Evolutionary conservation across 2,797 vertebrate genomes (phyloP), one percentile per base, ranked within the genome.

Genomic region (Pseudochromis fuscus): DNA sequence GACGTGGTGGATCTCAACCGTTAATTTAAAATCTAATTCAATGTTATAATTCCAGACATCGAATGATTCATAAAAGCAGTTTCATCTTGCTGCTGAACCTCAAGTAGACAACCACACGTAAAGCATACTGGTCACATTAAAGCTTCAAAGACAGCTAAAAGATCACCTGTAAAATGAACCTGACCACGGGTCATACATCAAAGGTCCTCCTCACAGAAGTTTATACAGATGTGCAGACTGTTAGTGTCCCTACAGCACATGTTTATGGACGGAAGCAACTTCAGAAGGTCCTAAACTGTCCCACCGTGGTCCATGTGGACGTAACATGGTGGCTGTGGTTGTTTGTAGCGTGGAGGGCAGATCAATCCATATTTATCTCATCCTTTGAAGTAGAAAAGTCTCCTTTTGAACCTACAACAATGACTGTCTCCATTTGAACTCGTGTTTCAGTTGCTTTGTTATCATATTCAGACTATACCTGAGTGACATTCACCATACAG

Each of bases 231-330:
- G 78, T 78, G 60, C 10, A 13, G 56, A 59, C 67, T 55, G 61
- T 85, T 76, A 74, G 60, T 44, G 64, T 72, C 61, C 19, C 44
- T 28, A 15, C 38, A 28, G 51, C 23, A 23, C 23, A 62, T 60
- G 66, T 64, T 77, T 77, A 75, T 31, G 44, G 75, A 69, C 28
- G 16, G 77, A 81, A 79, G 79, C 60, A 44, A 83, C 84, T 86
- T 84, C 55, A 87, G 80, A 79, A 72, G 67, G 69, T 76, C 74
- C 51, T 70, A 63, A 83, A 86, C 65, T 82, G 77, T 87, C 74
- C 64, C 48, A 73, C 53, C 63, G 35, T 53, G 57, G 67, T 50
- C 74, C 64, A 67, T 56, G 72, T 80, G 71, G 16, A 64, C 56
- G 67, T n/a, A 68, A 76, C 68, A 19, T 19, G 46, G 55, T 21